phyloP scores from a whole-genome alignment of 2,797 vertebrate genomes.

The Tapera naevia region DNA sequence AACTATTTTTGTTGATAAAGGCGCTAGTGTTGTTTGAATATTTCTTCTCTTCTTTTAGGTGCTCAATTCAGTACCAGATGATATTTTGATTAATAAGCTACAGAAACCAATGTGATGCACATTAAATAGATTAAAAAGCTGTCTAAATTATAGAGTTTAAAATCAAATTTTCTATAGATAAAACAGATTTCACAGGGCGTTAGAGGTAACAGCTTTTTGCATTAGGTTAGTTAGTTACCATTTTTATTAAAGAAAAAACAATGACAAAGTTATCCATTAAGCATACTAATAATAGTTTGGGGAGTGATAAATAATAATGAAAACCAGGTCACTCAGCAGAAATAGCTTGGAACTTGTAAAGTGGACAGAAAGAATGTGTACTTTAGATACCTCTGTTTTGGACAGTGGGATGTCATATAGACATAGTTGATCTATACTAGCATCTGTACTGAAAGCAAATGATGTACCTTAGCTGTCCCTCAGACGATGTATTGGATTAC shows the following conservation, averaged over 20 bases:
- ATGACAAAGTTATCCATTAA: not conserved
- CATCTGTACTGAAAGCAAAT: not conserved
- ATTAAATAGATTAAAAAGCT: not conserved
- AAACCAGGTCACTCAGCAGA: not conserved
- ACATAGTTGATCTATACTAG: too few relatives aligned
- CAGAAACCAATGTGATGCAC: not conserved
- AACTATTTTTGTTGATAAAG: conserved; percentile 38
- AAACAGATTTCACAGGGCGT: not conserved
- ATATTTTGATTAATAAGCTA: conserved; percentile 37
- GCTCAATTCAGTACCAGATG: not conserved
- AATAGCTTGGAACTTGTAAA: not conserved
- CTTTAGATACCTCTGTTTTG: not conserved
- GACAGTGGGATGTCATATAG: not conserved
- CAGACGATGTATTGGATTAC: accelerated
- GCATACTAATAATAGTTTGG: not conserved
- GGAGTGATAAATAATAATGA: not conserved
- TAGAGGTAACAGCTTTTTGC: not conserved
- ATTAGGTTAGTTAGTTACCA: not conserved
- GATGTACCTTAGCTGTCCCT: not conserved
- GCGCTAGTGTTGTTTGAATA: not conserved
- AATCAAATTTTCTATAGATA: not conserved
- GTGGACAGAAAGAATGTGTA: not conserved
- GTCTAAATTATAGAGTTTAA: not conserved
- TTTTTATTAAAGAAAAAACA: not conserved
- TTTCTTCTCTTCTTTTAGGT: conserved; percentile 15